phyloP scores from a whole-genome alignment of 2,888 invertebrate genomes.

The Subacronicta megacephala region DNA sequence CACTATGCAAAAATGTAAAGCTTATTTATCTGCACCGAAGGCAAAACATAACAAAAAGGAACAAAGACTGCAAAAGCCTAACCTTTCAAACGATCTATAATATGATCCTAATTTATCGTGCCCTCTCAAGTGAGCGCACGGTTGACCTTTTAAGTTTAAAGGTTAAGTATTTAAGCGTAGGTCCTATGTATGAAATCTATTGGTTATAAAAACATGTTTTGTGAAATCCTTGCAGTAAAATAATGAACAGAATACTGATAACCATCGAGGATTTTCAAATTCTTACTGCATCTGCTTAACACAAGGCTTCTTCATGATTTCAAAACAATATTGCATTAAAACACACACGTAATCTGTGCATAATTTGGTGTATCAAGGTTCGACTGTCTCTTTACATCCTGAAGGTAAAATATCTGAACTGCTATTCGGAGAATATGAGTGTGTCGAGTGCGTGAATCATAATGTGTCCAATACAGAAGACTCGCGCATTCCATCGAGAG shows the following conservation, averaged over 20 bases:
- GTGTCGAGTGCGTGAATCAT: conserved; percentile 72
- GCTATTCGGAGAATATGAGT: conserved; percentile 40
- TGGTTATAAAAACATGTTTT: conserved; percentile 12
- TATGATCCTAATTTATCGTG: conserved; percentile 38
- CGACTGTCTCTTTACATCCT: conserved; percentile 11
- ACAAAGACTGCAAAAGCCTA: conserved; percentile 18
- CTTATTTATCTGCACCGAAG: conserved; percentile 5
- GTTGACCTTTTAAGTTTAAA: conserved; percentile 53
- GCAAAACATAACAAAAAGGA: conserved; percentile 8
- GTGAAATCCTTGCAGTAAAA: conserved; percentile 39
- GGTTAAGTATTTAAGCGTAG: conserved; percentile 40
- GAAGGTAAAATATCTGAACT: conserved; percentile 21
- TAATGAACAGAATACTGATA: conserved; percentile 41
- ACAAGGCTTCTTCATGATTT: conserved; percentile 24
- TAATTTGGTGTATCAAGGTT: conserved; percentile 15
- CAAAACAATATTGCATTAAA: conserved; percentile 26
- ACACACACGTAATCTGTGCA: conserved; percentile 1
- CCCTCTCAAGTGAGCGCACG: conserved; percentile 37
- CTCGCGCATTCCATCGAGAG: conserved; percentile 72
- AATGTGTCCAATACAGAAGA: conserved; percentile 56
- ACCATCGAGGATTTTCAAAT: conserved; percentile 52
- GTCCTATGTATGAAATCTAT: conserved; percentile 11
- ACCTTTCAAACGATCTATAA: conserved; percentile 46
- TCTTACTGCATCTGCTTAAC: conserved; percentile 28
- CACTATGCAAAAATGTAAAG: background rate